Percentiles rank a stretch among this genome's conserved stretches.
Evolutionary conservation across 2,888 invertebrate species (phyloP).

Genomic region (Drosophila maculinotata): DNA sequence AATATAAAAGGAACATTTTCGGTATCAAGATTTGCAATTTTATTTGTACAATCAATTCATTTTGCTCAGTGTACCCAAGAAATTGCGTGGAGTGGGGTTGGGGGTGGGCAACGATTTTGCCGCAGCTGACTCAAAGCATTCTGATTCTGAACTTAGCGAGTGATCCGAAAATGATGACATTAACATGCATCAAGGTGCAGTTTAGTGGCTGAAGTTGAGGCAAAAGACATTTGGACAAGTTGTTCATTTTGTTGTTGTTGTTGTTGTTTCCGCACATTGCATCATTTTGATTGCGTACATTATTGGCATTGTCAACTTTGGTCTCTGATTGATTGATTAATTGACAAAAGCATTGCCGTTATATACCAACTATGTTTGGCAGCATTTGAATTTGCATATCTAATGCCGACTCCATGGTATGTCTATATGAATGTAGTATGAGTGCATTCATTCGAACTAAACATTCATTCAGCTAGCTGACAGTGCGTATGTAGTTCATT

Average conservation of each 20-base stretch:
- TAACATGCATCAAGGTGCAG: conserved; percentile 65
- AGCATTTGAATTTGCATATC: conserved; percentile 60
- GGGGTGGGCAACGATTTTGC: too few species aligned
- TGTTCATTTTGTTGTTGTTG: conserved; percentile 17
- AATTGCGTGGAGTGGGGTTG: too few species aligned
- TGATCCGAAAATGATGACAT: conserved; percentile 68
- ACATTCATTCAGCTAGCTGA: conserved; percentile 12
- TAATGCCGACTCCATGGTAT: too few species aligned
- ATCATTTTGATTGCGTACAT: conserved; percentile 33
- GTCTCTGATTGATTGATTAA: conserved; percentile 82
- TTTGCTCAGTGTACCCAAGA: too few species aligned
- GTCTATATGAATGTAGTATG: neutral
- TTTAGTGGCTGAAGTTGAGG: neutral
- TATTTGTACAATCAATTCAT: too few species aligned
- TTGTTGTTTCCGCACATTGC: conserved; percentile 74
- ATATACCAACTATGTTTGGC: conserved; percentile 43
- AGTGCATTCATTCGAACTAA: conserved; percentile 12
- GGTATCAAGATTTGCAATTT: too few species aligned
- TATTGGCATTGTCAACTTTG: conserved; percentile 36
- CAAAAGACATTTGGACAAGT: conserved; percentile 62
- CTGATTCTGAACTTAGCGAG: conserved; percentile 61
- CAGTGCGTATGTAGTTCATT: conserved; percentile 70
- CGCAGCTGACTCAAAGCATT: conserved; percentile 38
- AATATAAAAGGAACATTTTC: too few species aligned
- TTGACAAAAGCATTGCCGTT: conserved; percentile 82